A percentile compares a stretch with the other conserved stretches of the same genome.
These are phyloP conservation scores for Aphis gossypii DNA, from an alignment of 1,140 invertebrate species.

Conservation along the genomic window DNA sequence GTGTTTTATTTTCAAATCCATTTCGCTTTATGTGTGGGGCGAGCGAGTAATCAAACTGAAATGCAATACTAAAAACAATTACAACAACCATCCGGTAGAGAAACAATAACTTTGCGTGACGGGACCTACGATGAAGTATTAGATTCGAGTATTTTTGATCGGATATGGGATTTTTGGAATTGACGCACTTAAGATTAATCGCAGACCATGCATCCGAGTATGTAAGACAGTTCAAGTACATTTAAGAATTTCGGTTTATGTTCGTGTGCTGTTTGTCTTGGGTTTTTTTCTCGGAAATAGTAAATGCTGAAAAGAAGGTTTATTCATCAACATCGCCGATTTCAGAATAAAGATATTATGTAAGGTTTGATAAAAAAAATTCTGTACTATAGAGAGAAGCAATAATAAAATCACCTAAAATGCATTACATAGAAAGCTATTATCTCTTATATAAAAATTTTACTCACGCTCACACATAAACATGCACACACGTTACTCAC, in stretches of 20 bases:
- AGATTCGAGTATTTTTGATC: constrained; percentile 22
- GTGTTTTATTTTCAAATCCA: not conserved
- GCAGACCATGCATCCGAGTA: not conserved
- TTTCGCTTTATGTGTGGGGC: not conserved
- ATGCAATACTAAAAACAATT: not conserved
- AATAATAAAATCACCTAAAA: not conserved
- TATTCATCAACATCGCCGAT: not conserved
- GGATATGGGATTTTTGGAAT: not conserved
- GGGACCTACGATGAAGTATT: not conserved
- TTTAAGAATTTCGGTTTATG: not conserved
- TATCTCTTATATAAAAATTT: not conserved
- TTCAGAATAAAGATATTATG: not conserved
- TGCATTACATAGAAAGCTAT: not conserved
- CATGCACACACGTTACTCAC: not conserved
- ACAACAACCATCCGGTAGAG: not conserved
- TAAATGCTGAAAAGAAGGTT: not conserved
- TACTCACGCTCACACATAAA: not conserved
- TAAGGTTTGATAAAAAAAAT: not conserved
- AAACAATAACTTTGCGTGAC: not conserved
- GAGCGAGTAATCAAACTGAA: not conserved
- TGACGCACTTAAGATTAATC: constrained; percentile 42
- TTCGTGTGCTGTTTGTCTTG: not conserved
- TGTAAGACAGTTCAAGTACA: not conserved
- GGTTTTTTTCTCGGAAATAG: not conserved
- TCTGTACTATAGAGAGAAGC: not conserved